These are phyloP conservation scores for Neofelis nebulosa DNA, from an alignment of 2,113 vertebrate species.

Conservation along the genomic window DNA sequence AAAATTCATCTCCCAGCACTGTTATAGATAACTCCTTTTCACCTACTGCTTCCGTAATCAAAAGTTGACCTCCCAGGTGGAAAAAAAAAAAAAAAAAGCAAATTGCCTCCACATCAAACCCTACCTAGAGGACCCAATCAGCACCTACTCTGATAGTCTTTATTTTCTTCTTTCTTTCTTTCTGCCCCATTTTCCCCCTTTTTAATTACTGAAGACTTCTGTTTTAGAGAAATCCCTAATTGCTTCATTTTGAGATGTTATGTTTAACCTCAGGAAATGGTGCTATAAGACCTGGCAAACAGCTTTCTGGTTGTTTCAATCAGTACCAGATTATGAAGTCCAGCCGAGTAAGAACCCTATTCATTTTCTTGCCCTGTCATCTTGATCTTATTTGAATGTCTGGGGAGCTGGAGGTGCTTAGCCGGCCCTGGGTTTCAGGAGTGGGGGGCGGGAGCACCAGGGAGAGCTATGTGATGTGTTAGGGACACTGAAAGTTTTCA, in stretches of 20 bases:
- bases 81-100: not conserved
- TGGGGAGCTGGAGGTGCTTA: constrained; percentile 88
- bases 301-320: constrained; percentile 89
- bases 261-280: constrained; percentile 96
- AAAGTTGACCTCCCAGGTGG: constrained; percentile 79
- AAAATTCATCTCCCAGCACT: constrained; percentile 72
- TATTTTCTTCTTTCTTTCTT: constrained; percentile 19
- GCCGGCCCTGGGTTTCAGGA: constrained; percentile 82
- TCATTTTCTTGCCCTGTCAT: constrained; percentile 89
- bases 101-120: constrained; percentile 72
- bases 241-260: constrained; percentile 93
- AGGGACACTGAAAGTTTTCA: constrained; percentile 98
- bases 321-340: constrained; percentile 88
- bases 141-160: constrained; percentile 53
- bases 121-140: constrained; percentile 74
- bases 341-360: constrained; percentile 87
- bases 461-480: constrained; percentile 89
- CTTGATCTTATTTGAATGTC: constrained; percentile 92
- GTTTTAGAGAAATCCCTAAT: constrained; percentile 86
- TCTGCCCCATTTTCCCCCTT: not conserved
- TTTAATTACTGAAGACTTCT: constrained; percentile 78
- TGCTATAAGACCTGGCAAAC: constrained; percentile 89
- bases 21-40: not conserved
- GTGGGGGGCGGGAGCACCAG: constrained; percentile 86
- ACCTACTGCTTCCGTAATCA: constrained; percentile 76